Conservation (phyloP, 2,797 vertebrate species). For the Centroberyx gerrardi region DNA sequence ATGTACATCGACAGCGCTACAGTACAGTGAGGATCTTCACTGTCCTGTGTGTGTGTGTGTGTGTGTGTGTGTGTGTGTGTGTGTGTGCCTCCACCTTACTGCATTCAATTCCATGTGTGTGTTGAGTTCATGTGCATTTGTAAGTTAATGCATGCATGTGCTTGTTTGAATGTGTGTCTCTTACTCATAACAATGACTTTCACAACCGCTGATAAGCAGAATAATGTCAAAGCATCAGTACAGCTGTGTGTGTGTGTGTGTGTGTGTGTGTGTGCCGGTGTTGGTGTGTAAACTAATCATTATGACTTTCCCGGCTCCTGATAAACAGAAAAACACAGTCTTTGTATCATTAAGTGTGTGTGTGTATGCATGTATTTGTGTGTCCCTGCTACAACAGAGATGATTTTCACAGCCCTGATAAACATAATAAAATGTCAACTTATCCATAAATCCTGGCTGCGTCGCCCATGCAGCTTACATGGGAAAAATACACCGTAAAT, state of each 20-base stretch:
- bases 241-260: not conserved
- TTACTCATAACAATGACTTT: slow-evolving; percentile 37
- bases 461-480: slow-evolving; percentile 3
- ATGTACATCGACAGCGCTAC: too few relatives aligned
- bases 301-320: slow-evolving; percentile 34
- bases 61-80: too few relatives aligned
- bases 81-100: not conserved
- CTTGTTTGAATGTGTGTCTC: slow-evolving; percentile 12
- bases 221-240: not conserved
- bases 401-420: slow-evolving; percentile 49
- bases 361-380: slow-evolving; percentile 18
- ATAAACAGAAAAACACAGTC: not conserved
- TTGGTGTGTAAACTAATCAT: slow-evolving; percentile 21
- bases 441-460: slow-evolving; percentile 42
- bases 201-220: slow-evolving; percentile 39
- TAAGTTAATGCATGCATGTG: slow-evolving; percentile 36
- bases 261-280: slow-evolving; percentile 6
- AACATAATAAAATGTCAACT: slow-evolving; percentile 61
- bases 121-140: slow-evolving; percentile 25
- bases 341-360: slow-evolving; percentile 25
- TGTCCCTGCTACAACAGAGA: slow-evolving; percentile 23
- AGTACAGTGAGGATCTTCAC: too few relatives aligned
- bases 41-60: too few relatives aligned
- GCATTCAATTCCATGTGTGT: slow-evolving; percentile 16
- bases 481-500: slow-evolving; percentile 1